Evolutionary conservation across 2,888 invertebrate genomes (phyloP), one percentile per base, ranked within the genome.

Genomic region (Helleia helle): DNA sequence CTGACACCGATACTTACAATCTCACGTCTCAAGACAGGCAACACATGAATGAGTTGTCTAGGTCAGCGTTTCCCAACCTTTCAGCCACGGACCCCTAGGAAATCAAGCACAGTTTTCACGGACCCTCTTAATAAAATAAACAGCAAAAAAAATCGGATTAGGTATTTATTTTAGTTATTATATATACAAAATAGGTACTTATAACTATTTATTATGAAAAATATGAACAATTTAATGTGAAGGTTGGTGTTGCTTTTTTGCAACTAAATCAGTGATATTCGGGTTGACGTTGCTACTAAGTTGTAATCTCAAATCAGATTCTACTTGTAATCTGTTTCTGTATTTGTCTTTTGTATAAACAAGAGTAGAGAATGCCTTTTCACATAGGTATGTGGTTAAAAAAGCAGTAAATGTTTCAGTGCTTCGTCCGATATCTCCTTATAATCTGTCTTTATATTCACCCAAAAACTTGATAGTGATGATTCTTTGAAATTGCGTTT

Each of bases 241-340:
- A 18, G 25, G 38, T 18, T 29, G n/a, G n/a, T n/a, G n/a, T n/a
- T n/a, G n/a, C n/a, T n/a, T n/a, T n/a, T n/a, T n/a, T n/a, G n/a
- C n/a, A 45, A 42, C 42, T 42, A 38, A 44, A 17, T 45, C 14
- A 42, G 36, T 4, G 13, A 38, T 42, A 15, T 45, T 42, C 7
- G 45, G 42, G 40, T 42, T 45, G 37, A 45, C 45, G 24, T 40
- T 40, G 17, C 17, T 42, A 38, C 44, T 41, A n/a, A 41, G 17
- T 34, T 42, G 41, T 11, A 44, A 39, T 29, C 38, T 42, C 39
- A 38, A 44, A 42, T 44, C 42, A 8, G 38, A 44, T 44, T 44
- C 38, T 18, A 44, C 28, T 24, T 44, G 39, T 39, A 36, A 39
- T 17, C 29, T 42, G 39, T 44, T 44, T 17, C 42, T 44, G 34